Evolutionary conservation across 2,888 invertebrate species (phyloP).

Genomic region (Caprella mutica): DNA sequence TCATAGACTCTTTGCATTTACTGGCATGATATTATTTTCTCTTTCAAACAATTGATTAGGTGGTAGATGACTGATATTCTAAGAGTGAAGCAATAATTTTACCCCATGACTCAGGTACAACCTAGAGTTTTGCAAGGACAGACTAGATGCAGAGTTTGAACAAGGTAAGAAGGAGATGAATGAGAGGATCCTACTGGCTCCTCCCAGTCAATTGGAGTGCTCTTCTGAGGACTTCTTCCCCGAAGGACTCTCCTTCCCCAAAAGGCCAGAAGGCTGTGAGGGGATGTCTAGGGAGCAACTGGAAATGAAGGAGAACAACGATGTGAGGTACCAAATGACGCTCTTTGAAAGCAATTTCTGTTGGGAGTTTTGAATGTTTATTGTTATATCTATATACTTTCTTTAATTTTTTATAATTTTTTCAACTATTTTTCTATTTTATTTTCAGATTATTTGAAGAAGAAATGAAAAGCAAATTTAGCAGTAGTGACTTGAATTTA

Average conservation of each 20-base stretch:
- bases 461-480: slow-evolving; percentile 15
- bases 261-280: slow-evolving; percentile 58
- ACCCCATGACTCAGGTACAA: slow-evolving; percentile 29
- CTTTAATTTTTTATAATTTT: slow-evolving; percentile 53
- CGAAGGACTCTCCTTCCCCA: slow-evolving; percentile 61
- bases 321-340: too few species aligned
- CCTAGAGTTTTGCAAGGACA: slow-evolving; percentile 23
- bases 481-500: slow-evolving; percentile 55
- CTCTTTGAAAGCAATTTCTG: too few species aligned
- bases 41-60: too few species aligned
- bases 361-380: too few species aligned
- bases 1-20: too few species aligned
- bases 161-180: slow-evolving; percentile 18
- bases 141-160: slow-evolving; percentile 35
- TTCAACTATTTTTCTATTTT: too few species aligned
- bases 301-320: slow-evolving; percentile 66
- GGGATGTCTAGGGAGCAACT: slow-evolving; percentile 58
- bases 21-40: too few species aligned
- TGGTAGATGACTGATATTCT: too few species aligned
- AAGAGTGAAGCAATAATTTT: too few species aligned
- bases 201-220: slow-evolving; percentile 51
- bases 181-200: slow-evolving; percentile 3
- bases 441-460: slow-evolving; percentile 28
- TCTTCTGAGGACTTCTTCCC: slow-evolving; percentile 56
- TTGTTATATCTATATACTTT: slow-evolving; percentile 73